These are phyloP conservation scores for Drosophila mayri DNA, from an alignment of 1,140 invertebrate species.

Conservation along the genomic window DNA sequence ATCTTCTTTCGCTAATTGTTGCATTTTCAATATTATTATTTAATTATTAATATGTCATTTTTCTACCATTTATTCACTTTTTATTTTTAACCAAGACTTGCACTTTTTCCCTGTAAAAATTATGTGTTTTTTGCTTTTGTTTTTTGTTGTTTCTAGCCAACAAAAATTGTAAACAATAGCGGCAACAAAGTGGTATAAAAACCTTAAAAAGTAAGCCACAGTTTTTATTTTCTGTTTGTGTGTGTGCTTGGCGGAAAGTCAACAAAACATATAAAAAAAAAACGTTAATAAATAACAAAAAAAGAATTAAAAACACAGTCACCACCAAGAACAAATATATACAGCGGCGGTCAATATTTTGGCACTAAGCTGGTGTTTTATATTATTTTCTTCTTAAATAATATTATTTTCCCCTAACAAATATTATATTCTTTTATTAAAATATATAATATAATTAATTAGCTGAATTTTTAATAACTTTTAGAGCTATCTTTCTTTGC, in stretches of 20 bases:
- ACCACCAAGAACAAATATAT: slow-evolving; percentile 2
- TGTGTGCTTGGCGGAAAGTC: slow-evolving; percentile 11
- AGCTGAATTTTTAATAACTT: too few relatives aligned
- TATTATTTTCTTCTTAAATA: neutral
- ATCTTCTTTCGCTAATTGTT: too few relatives aligned
- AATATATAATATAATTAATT: too few relatives aligned
- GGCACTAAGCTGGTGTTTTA: too few relatives aligned
- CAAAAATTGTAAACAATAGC: slow-evolving; percentile 7
- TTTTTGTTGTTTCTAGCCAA: neutral
- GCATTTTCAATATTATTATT: neutral
- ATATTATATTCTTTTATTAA: too few relatives aligned
- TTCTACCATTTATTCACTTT: neutral
- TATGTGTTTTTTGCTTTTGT: neutral
- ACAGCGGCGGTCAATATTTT: neutral
- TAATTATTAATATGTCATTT: neutral
- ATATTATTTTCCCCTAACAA: too few relatives aligned
- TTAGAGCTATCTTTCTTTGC: too few relatives aligned
- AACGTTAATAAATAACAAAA: slow-evolving; percentile 18
- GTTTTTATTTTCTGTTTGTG: slow-evolving; percentile 10
- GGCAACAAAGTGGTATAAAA: neutral
- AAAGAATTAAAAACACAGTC: slow-evolving; percentile 8
- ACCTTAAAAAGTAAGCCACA: slow-evolving; percentile 14
- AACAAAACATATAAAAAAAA: slow-evolving; percentile 1
- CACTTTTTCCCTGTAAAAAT: neutral
- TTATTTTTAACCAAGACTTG: too few relatives aligned